These are phyloP conservation scores for Eremobia ochroleuca DNA, from an alignment of 2,888 invertebrate genomes.

Conservation along the genomic window DNA sequence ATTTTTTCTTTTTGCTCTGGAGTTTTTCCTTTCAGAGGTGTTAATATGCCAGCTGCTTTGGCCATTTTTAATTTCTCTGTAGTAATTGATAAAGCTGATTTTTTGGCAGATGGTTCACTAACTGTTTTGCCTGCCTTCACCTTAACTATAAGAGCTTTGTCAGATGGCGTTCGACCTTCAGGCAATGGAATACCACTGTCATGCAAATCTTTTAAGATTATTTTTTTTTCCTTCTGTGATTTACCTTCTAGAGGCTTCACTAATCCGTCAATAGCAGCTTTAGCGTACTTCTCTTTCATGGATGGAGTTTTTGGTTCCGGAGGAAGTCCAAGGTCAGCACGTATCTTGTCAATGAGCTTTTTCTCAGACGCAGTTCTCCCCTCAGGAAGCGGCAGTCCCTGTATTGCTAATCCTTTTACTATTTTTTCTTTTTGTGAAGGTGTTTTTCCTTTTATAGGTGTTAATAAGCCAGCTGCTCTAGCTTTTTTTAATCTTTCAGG, in stretches of 20 bases:
- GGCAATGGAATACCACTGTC: not conserved
- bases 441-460: constrained; percentile 58
- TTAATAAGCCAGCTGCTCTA: constrained; percentile 47
- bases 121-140: not conserved
- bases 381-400: not conserved
- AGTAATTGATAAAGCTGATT: constrained; percentile 1
- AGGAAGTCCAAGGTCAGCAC: not conserved
- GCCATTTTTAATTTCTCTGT: constrained; percentile 9
- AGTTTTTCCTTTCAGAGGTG: constrained; percentile 58
- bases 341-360: not conserved
- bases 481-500: constrained; percentile 46
- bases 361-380: not conserved
- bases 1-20: constrained; percentile 56
- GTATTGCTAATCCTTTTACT: constrained; percentile 12
- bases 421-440: constrained; percentile 53
- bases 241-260: not conserved
- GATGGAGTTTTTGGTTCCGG: not conserved
- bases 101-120: not conserved
- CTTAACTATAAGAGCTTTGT: not conserved
- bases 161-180: not conserved
- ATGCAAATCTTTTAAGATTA: not conserved
- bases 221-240: not conserved
- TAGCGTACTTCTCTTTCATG: not conserved
- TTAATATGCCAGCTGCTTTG: constrained; percentile 51
- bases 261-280: not conserved